Percentiles rank a stretch among this genome's conserved stretches.
Evolutionary conservation across 2,797 vertebrate species (phyloP).

Genomic region (Leptodactylus fallax): DNA sequence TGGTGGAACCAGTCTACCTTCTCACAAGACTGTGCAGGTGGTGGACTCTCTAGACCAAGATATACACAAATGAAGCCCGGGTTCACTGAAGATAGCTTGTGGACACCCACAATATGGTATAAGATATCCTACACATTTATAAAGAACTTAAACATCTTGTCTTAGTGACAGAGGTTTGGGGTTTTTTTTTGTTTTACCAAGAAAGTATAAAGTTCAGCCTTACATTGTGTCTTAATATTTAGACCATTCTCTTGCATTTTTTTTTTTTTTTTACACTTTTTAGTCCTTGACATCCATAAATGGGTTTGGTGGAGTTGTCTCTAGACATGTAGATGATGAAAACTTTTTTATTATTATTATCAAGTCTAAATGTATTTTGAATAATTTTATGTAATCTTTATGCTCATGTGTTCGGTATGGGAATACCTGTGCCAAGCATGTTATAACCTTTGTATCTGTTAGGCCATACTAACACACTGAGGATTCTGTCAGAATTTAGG

Average conservation of each 20-base stretch:
- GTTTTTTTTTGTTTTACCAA: not conserved
- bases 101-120: not conserved
- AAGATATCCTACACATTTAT: not conserved
- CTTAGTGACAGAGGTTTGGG: no score
- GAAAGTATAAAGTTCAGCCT: not conserved
- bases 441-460: not conserved
- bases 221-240: not conserved
- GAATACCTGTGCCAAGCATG: not conserved
- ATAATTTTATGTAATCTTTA: no score
- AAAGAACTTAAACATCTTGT: not conserved
- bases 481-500: not conserved
- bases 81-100: no score
- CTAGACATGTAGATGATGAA: no score
- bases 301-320: no score
- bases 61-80: not conserved
- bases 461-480: no score
- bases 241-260: not conserved
- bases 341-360: no score
- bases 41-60: not conserved
- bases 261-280: no score
- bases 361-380: no score
- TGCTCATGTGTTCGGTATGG: not conserved
- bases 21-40: conserved; percentile 5
- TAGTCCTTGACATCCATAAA: no score
- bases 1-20: not conserved